Percentiles rank a stretch among this genome's conserved stretches.
phyloP scores from a whole-genome alignment of 2,113 vertebrate species.

The Murina feae region DNA sequence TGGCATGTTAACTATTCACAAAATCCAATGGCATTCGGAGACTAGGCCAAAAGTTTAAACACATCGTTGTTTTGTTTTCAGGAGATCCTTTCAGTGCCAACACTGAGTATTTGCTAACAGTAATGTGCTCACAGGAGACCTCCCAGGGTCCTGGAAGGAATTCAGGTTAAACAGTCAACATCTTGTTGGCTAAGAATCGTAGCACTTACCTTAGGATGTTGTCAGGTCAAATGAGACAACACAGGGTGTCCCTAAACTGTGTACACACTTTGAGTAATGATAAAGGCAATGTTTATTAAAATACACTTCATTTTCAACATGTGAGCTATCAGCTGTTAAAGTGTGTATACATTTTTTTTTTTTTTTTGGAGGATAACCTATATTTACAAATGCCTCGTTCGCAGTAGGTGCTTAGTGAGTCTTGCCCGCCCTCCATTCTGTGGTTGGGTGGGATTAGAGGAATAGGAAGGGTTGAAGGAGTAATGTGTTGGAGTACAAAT shows the following conservation, averaged over 20 bases:
- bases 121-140: not conserved
- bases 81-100: not conserved
- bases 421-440: not conserved
- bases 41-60: not conserved
- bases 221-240: not conserved
- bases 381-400: accelerated
- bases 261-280: too few relatives aligned
- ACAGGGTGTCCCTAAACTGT: too few relatives aligned
- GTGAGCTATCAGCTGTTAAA: too few relatives aligned
- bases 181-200: not conserved
- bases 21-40: not conserved
- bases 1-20: not conserved
- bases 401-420: not conserved
- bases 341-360: too few relatives aligned
- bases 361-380: too few relatives aligned
- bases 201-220: not conserved
- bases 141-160: not conserved
- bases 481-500: not conserved
- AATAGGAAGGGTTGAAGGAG: not conserved
- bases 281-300: too few relatives aligned
- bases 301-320: too few relatives aligned
- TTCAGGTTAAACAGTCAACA: not conserved
- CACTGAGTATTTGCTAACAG: not conserved
- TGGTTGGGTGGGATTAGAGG: not conserved
- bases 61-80: not conserved